These are phyloP conservation scores for Rotaria macrura DNA, from an alignment of 2,888 invertebrate species.

Conservation along the genomic window DNA sequence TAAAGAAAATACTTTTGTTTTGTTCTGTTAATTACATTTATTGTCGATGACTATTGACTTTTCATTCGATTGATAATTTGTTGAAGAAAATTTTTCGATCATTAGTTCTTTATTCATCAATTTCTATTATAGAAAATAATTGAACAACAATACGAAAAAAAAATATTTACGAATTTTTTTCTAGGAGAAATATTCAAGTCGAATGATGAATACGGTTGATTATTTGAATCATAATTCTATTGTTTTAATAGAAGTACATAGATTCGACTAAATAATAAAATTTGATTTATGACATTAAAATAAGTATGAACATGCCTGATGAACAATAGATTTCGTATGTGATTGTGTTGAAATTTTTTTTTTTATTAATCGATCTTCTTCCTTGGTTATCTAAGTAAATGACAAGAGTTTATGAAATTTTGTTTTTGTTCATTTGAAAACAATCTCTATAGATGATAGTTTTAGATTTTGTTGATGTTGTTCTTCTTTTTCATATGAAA, in stretches of 20 bases:
- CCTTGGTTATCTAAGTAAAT: neutral
- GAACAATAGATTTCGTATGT: neutral
- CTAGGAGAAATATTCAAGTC: neutral
- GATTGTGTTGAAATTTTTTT: neutral
- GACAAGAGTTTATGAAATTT: too few relatives aligned
- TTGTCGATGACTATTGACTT: neutral
- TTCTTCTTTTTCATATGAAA: too few relatives aligned
- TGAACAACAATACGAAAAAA: too few relatives aligned
- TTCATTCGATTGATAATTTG: neutral
- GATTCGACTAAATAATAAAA: neutral
- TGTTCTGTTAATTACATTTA: neutral
- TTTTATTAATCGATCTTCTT: neutral
- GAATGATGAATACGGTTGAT: neutral
- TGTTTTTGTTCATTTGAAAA: too few relatives aligned
- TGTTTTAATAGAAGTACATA: neutral
- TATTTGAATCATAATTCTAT: neutral
- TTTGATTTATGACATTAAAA: neutral
- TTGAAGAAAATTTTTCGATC: neutral
- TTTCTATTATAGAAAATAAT: neutral
- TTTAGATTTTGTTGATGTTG: too few relatives aligned
- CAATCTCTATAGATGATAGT: too few relatives aligned
- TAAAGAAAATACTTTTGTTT: too few relatives aligned
- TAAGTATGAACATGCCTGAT: neutral
- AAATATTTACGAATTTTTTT: neutral
- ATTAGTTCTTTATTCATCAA: neutral